Base-by-base conservation (phyloP, 2,888 invertebrate species). In the Celastrina argiolus region DNA sequence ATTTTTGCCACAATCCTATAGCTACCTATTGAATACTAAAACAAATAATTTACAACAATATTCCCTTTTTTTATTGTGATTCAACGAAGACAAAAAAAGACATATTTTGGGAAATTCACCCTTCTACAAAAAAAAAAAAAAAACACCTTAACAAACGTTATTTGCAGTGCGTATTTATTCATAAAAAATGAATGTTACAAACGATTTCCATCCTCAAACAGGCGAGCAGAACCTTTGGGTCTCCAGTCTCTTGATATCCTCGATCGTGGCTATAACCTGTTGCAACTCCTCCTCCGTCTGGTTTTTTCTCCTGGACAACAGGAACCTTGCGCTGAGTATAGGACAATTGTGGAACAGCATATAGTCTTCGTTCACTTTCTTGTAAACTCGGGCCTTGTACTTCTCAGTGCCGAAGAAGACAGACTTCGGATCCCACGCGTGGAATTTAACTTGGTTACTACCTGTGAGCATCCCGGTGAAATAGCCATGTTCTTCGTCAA, bases 331-430 rank as follows among this genome's bases (percentile, higher is more conserved):
- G 5, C 45, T 64, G 10, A 65, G 36, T 28, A 68, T 12, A 0
- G 56, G 45, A 51, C 71, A 69, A 6, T 59, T 31, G 2, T 65
- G 45, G 5, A 39, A 67, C 8, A 69, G 41, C 28, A 71, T 42
- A 22, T 65, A 71, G 12, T 70, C 69, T 10, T 70, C 65, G 31
- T 66, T 69, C 12, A 70, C 26, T 14, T 64, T 68, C 45, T 18
- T 36, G 56, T 68, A 70, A 6, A 68, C 68, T 12, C 18, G 26
- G 1, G 61, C 66, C 10, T 56, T 64, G 45, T 66, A 64, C 0
- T 2, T 0, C 3, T 51, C 16, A 3, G n/a, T 10, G 3, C 16
- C 5, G 5, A 63, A 42, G 18, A 64, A 26, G 1, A 16, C 26
- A 1, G 56, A 22, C 14, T 42, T 64, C 10, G 68, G 70, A 56